Base-by-base conservation (phyloP, 2,888 invertebrate genomes). In the Drosophila prolongata region DNA sequence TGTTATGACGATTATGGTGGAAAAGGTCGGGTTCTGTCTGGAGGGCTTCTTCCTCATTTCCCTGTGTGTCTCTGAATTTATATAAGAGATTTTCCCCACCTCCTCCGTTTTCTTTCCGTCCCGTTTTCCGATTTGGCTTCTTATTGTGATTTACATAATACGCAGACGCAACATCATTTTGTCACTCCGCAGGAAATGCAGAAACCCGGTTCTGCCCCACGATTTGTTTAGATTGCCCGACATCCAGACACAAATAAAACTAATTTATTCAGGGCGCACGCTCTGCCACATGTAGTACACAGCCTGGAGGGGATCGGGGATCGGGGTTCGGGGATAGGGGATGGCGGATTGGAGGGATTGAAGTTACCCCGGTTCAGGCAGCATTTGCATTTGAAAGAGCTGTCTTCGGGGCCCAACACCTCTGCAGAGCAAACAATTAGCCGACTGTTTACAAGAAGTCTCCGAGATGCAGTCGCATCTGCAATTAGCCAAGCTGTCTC, bases 71-170 rank as follows among this genome's bases (percentile, higher is more conserved):
- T 24, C 19, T 50, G 46, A 34, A 59, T 73, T 55, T 55, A 61
- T 64, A 44, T 74, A 75, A 78, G 76, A 68, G 74, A 68, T 68
- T 76, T 75, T 35, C 49, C 66, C 59, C 14, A 11, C 65, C 61
- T 55, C 24, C 24, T 24, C 24, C 35, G 14, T 37, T 53, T 37
- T 16, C 43, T 24, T 30, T 9, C 14, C 14, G 24, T 42, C 43
- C 27, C 24, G 9, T 30, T 16, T n/a, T 27, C 1, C 72, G 77
- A 77, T 75, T 80, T 76, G 74, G 66, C 67, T 84, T 70, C 76
- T 75, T 75, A 78, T 84, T 84, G 78, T 76, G 78, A 89, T 79
- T 85, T 87, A 76, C 89, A 85, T 85, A 89, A 85, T 79, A 62
- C 79, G 76, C 77, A 71, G 71, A 65, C 61, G 58, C 43, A 37